Evolutionary conservation across 2,113 vertebrate genomes (phyloP).

Genomic region (Amblyopsis rosae): DNA sequence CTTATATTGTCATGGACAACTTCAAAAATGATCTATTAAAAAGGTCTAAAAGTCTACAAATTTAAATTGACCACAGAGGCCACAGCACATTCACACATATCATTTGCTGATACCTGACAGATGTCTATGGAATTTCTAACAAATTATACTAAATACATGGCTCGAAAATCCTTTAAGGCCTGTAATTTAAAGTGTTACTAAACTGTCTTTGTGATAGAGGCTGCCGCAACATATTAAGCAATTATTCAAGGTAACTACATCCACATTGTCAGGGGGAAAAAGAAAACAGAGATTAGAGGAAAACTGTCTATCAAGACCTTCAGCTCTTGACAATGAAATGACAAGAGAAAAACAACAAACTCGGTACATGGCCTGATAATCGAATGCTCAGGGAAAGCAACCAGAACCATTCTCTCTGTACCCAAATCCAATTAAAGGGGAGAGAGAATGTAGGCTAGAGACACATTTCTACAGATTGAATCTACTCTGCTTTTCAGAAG

Average conservation of each 20-base stretch:
- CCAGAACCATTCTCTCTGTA: constrained; percentile 44
- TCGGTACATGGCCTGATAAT: constrained; percentile 37
- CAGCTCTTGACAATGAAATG: constrained; percentile 24
- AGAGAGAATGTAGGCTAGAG: constrained; percentile 38
- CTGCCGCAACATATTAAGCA: not conserved
- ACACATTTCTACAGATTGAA: constrained; percentile 60
- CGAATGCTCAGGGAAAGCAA: constrained; percentile 49
- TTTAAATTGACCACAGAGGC: too few species aligned
- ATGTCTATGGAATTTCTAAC: too few species aligned
- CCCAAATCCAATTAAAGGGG: constrained; percentile 63
- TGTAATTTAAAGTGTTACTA: not conserved
- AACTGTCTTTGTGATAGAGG: constrained; percentile 20
- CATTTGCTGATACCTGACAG: too few species aligned
- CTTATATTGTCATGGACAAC: too few species aligned
- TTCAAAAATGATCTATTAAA: too few species aligned
- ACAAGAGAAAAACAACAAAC: constrained; percentile 42
- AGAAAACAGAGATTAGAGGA: constrained; percentile 31
- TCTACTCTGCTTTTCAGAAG: constrained; percentile 47
- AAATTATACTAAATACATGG: too few species aligned
- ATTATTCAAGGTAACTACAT: constrained; percentile 4
- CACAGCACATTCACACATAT: too few species aligned
- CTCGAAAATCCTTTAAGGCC: too few species aligned
- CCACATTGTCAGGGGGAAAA: not conserved
- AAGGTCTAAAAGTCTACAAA: too few species aligned
- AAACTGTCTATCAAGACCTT: constrained; percentile 20